Base-by-base conservation (phyloP, 2,113 vertebrate species). In the Lepus americanus region DNA sequence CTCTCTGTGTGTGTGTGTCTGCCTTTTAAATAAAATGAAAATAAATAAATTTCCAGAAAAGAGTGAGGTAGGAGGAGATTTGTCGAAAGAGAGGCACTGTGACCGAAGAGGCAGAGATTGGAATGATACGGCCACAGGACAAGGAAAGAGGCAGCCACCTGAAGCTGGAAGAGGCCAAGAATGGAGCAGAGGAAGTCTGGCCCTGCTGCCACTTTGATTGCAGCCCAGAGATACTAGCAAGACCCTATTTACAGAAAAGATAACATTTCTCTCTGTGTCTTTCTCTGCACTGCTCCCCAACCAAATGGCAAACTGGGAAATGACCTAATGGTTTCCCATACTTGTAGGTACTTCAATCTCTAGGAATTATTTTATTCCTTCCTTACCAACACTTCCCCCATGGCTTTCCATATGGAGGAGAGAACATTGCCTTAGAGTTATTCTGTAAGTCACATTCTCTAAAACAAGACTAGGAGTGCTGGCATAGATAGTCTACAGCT, bases 401-500 rank as follows among this genome's bases (percentile, higher is more conserved):
- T 70, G 73, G 66, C 10, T 87, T 92, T 20, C 70, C 31, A 63
- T 77, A 33, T 61, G 61, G 44, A 94, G 91, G 36, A 86, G 20
- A 93, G 31, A 86, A 91, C 78, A 84, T 79, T 6, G 87, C 77
- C 89, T 63, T 66, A 44, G 25, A 90, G 33, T 49, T 92, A 80
- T 53, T 90, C 85, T 78, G 87, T 64, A 92, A 80, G 33, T 95
- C 53, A 23, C 63, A 76, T 92, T 87, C 94, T 89, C 85, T 73
- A 94, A 94, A 96, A 85, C 10, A 70, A 87, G 36, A 70, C 44
- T 82, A 69, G 74, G 67, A 90, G 78, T 92, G 72, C 9, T 80
- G 19, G 22, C 70, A 85, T 92, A 94, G 78, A 55, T 85, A 77
- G 87, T 91, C 33, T 80, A 87, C 85, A 96, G 70, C 14, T 36